Percentiles rank a stretch among this genome's conserved stretches.
Conservation (phyloP, 2,888 invertebrate species). For the Rhamphomyia laevipes region DNA sequence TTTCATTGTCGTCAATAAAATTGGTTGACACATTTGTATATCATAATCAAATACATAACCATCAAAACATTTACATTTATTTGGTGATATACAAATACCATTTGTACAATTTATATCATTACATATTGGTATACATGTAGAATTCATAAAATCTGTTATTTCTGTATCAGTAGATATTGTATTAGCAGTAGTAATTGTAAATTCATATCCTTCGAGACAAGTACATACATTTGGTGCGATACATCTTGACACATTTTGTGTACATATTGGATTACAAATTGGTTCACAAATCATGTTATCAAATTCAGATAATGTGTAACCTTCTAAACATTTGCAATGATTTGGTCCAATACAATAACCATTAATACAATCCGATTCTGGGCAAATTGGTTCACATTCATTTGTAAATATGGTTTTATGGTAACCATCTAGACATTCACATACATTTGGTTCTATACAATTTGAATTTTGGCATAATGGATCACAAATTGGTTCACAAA, state of each 20-base stretch:
- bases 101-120: constrained; percentile 2
- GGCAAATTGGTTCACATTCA: constrained; percentile 8
- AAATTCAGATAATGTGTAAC: constrained; percentile 12
- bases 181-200: no score
- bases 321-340: constrained; percentile 24
- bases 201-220: constrained; percentile 26
- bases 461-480: constrained; percentile 4
- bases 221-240: constrained; percentile 33
- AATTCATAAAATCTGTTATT: not conserved
- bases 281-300: constrained; percentile 23
- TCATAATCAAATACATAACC: not conserved
- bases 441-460: constrained; percentile 5
- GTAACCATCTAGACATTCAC: constrained; percentile 6
- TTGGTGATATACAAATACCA: constrained; percentile 5
- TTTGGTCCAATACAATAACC: constrained; percentile 24
- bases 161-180: no score
- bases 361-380: constrained; percentile 15
- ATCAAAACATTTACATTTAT: constrained; percentile 3
- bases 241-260: constrained; percentile 22
- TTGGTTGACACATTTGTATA: no score
- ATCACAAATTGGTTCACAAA: constrained; percentile 6
- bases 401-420: not conserved
- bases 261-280: constrained; percentile 25
- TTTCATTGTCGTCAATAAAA: no score
- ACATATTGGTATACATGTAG: constrained; percentile 4